Base-by-base conservation (phyloP, 2,113 vertebrate genomes). In the Glaucidium brasilianum region DNA sequence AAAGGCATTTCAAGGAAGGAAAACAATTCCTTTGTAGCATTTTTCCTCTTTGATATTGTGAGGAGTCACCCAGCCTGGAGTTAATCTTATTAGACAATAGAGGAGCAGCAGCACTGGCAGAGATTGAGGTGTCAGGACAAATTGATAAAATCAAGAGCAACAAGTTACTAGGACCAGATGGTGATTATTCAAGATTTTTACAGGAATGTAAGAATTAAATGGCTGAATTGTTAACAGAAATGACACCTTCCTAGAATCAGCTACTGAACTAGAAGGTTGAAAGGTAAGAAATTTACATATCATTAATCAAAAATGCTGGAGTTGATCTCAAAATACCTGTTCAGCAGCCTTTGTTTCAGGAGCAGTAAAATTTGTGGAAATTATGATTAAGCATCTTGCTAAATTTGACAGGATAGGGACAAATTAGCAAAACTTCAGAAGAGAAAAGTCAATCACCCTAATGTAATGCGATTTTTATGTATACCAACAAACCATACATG, bases 71-170 rank as follows among this genome's bases (percentile, higher is more conserved):
- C 4, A 73, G n/a, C 20, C 20, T 43, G 49, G 59, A 72, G 16
- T 77, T 82, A 55, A 77, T 81, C 34, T 41, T 69, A 82, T 74
- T 55, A 96, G 84, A 82, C 71, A 91, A 85, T 19, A 77, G 68
- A 86, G 72, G 45, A 96, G 72, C 52, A 91, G 81, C 50, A 91
- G 81, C 53, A 90, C 92, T 93, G 85, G 81, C 72, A 87, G 45
- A 93, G 64, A 87, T 1, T 66, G 85, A 90, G 50, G 68, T 83
- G 85, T 93, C 88, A 90, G 73, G 91, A 95, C 78, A 94, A 94
- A 93, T 68, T 87, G 49, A 87, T 77, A 93, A 93, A 96, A 93
- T 56, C 74, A 84, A 85, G 77, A 90, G 85, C 69, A 94, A 92
- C 93, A 96, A 87, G 73, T 88, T 85, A 84, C 35, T 49, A 66